Percentiles rank a stretch among this genome's conserved stretches.
Evolutionary conservation across 2,888 invertebrate genomes (phyloP).

Genomic region (Cryptophagus acutangulus): DNA sequence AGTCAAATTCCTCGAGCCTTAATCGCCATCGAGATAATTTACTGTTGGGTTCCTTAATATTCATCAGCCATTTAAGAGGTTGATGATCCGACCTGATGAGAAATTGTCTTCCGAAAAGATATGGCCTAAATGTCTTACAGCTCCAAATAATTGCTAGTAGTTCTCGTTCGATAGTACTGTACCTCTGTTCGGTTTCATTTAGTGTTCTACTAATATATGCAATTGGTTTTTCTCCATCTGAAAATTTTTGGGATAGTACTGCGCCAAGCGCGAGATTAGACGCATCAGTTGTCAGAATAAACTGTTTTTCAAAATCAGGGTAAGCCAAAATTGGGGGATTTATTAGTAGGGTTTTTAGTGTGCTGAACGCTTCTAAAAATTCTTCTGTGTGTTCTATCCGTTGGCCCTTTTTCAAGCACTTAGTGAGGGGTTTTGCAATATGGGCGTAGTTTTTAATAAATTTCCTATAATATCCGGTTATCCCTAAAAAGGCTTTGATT

Average conservation of each 20-base stretch:
- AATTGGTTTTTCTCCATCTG: constrained; percentile 22
- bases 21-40: constrained; percentile 34
- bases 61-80: constrained; percentile 29
- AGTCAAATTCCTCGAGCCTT: constrained; percentile 33
- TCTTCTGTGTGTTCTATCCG: constrained; percentile 6
- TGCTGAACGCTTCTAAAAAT: constrained; percentile 12
- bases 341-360: constrained; percentile 13
- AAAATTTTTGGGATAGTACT: constrained; percentile 21
- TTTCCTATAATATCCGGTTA: constrained; percentile 14
- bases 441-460: constrained; percentile 15
- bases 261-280: constrained; percentile 25
- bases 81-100: constrained; percentile 36
- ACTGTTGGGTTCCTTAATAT: constrained; percentile 28
- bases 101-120: constrained; percentile 28
- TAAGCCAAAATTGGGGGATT: constrained; percentile 18
- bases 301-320: constrained; percentile 24
- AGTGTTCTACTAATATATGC: constrained; percentile 25
- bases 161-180: constrained; percentile 27
- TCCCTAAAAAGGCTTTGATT: constrained; percentile 12
- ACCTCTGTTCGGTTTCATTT: constrained; percentile 19
- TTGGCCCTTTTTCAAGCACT: constrained; percentile 16
- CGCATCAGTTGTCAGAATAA: constrained; percentile 27
- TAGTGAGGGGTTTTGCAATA: constrained; percentile 18
- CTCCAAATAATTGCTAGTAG: constrained; percentile 26
- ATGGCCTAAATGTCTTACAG: constrained; percentile 17